Evolutionary conservation across 2,888 invertebrate species (phyloP), one percentile per base, ranked within the genome.

Genomic region (Diarsia rubi): DNA sequence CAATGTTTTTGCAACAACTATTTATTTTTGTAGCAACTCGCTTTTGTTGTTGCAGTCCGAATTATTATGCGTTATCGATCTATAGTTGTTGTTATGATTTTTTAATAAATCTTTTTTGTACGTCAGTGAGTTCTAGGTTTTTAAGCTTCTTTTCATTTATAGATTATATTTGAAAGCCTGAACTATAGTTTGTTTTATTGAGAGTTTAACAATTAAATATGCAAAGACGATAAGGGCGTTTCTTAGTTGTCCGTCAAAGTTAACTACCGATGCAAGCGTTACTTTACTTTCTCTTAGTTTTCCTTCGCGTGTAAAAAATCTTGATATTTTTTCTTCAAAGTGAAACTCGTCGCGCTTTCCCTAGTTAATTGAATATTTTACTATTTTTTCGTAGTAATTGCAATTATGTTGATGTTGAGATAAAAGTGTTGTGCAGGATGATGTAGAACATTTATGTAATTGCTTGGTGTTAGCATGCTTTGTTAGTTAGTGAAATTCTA

Each of bases 281-380:
- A 94, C 94, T 94, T 94, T 94, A 94, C 94, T 94, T 94, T 94
- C 94, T 93, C 93, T 90, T 80, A 88, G 91, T 91, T 94, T 95
- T 94, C 93, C 93, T 94, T 94, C 92, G 96, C 95, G 96, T 95
- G 96, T 95, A 94, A 95, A 95, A 96, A 95, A 95, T 95, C 95
- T 95, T 95, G 95, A 95, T 94, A 92, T 90, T 90, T 90, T 93
- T 94, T 94, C 94, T 93, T 93, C 92, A 91, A 91, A 93, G 94
- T 94, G 94, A 94, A 94, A 94, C 93, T 92, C 91, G 91, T 90
- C 89, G 90, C 93, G 95, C 95, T 96, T 95, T 96, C 95, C 93
- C 94, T 93, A 89, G 92, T 92, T 95, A 94, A 94, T 93, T 93
- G 92, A 94, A 93, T 94, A 94, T 94, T 93, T 93, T 92, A 93